Conservation (phyloP, 2,797 vertebrate genomes). For the Leptodactylus fallax region DNA sequence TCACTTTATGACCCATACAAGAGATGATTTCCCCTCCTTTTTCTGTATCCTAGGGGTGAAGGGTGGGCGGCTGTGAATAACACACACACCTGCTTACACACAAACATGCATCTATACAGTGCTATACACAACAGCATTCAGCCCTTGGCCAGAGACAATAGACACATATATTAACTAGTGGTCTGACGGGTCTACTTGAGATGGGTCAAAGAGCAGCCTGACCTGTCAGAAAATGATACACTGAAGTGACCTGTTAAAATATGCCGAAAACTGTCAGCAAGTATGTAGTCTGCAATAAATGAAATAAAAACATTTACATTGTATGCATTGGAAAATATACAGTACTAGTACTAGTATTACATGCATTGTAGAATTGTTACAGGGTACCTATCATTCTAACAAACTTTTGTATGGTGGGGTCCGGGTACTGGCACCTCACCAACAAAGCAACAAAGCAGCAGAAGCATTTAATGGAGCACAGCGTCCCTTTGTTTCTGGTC, state of each 20-base stretch:
- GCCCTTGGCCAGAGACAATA: conserved; percentile 2
- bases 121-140: background rate
- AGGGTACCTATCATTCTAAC: no score
- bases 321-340: background rate
- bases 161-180: background rate
- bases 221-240: background rate
- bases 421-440: no score
- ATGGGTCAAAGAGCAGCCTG: conserved; percentile 27
- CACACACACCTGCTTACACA: conserved; percentile 52
- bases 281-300: background rate
- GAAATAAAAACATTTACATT: background rate
- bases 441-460: no score
- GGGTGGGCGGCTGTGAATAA: conserved; percentile 20
- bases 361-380: no score
- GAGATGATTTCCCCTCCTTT: conserved; percentile 25
- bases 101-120: conserved; percentile 9
- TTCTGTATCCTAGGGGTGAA: conserved; percentile 47
- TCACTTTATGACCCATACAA: conserved; percentile 58
- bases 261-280: background rate
- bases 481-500: no score
- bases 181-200: background rate
- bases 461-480: no score
- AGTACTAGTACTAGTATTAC: background rate
- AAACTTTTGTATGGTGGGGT: no score
- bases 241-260: background rate